These are phyloP conservation scores for Sciurus vulgaris DNA, from an alignment of 2,797 vertebrate genomes.

Conservation along the genomic window DNA sequence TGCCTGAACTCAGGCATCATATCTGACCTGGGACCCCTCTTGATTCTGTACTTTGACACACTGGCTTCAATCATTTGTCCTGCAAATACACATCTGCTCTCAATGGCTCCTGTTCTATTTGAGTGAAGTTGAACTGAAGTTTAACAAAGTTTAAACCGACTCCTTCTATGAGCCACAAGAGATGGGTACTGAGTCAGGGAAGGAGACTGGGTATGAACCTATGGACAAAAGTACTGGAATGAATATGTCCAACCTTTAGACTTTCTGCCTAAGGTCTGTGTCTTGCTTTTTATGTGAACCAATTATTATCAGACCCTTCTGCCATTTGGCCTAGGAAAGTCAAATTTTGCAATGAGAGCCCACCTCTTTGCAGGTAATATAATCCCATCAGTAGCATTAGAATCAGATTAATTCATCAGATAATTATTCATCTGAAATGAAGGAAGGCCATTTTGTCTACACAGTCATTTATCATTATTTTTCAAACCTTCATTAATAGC, in stretches of 20 bases:
- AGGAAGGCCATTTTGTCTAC: background rate
- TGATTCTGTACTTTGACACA: background rate
- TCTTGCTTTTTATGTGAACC: background rate
- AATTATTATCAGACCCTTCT: background rate
- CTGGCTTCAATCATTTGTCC: background rate
- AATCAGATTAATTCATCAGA: background rate
- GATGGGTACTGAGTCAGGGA: background rate
- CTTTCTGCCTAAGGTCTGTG: background rate
- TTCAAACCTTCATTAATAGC: background rate
- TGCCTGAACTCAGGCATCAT: background rate
- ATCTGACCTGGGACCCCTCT: background rate
- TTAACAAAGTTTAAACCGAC: background rate
- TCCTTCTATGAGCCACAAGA: background rate
- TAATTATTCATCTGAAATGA: background rate
- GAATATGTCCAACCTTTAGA: background rate
- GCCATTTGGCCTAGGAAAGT: background rate
- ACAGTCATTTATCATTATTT: background rate
- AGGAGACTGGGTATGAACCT: background rate
- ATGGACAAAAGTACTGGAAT: background rate
- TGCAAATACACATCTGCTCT: background rate
- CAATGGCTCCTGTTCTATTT: too few relatives aligned
- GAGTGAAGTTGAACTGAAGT: too few relatives aligned
- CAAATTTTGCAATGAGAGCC: background rate
- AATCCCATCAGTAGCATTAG: background rate
- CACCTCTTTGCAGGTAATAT: background rate